Base-by-base conservation (phyloP, 2,888 invertebrate genomes). In the Xanthia icteritia region DNA sequence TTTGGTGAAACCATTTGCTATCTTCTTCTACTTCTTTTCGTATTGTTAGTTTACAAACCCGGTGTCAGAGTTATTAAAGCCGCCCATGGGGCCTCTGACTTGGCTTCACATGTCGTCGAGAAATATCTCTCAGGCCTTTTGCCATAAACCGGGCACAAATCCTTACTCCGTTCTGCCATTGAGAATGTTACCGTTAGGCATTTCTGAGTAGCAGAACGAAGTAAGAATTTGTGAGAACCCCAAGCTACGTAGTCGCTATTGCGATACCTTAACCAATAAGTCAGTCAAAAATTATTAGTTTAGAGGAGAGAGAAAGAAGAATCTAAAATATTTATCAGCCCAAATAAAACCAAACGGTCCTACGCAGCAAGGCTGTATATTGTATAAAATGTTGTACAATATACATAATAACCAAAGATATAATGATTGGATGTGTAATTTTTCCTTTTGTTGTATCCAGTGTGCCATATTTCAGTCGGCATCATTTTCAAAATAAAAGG, bases 381-480 rank as follows among this genome's bases (percentile, higher is more conserved):
- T 13, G 61, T 51, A 81, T 58, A 65, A 36, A 65, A 60, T 36
- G 0, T 31, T 31, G 31, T 23, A 60, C 31, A 58, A 31, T 78
- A 15, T 31, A 51, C 51, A 58, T 56, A 56, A 77, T 58, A 68
- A 58, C 39, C 39, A 64, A 42, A 17, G 1, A 68, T 45, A 51
- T 39, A 54, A 65, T 84, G 68, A 81, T 85, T 68, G 56, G 36
- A 72, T 36, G 23, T n/a, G 27, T 66, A 66, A 60, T 85, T 85
- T 73, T 63, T 36, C 27, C 63, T 60, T 82, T 69, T 66, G 56
- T 54, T 61, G 23, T 27, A 66, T 69, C 0, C 27, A 45, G 11
- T 51, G 15, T n/a, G 13, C 27, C 67, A 61, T 76, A 69, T 76
- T 81, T 58, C 61, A 81, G 60, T 23, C 42, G n/a, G 66, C 39